Percentiles rank a stretch among this genome's conserved stretches.
Conservation (phyloP, 2,888 invertebrate species). For the Timandra comae region DNA sequence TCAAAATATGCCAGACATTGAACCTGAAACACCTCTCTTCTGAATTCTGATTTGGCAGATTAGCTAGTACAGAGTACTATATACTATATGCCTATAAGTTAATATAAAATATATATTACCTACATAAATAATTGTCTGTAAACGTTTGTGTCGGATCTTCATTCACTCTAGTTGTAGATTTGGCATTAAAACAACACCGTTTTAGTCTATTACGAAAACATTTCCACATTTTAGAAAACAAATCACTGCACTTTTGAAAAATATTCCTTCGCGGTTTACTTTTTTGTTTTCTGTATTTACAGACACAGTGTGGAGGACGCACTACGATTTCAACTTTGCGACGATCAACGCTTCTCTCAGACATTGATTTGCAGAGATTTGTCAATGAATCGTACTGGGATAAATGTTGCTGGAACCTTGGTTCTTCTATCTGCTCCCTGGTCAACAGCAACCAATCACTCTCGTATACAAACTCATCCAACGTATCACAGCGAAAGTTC, state of each 20-base stretch:
- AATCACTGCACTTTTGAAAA: slow-evolving; percentile 27
- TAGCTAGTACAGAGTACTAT: no score
- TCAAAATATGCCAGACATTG: no score
- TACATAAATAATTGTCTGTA: slow-evolving; percentile 49
- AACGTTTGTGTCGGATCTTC: slow-evolving; percentile 30
- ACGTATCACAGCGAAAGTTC: slow-evolving; percentile 51
- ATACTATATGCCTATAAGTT: no score
- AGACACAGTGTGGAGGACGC: slow-evolving; percentile 54
- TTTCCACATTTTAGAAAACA: slow-evolving; percentile 24
- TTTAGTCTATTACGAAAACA: slow-evolving; percentile 32
- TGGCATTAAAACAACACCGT: slow-evolving; percentile 23
- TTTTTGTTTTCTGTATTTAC: slow-evolving; percentile 32
- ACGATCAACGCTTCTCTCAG: slow-evolving; percentile 31
- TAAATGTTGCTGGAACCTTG: slow-evolving; percentile 50
- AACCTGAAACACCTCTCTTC: no score
- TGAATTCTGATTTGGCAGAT: no score
- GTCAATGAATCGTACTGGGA: slow-evolving; percentile 41
- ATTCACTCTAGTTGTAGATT: slow-evolving; percentile 13
- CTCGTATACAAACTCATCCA: slow-evolving; percentile 51
- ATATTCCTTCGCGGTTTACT: slow-evolving; percentile 23
- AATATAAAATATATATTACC: slow-evolving; percentile 54
- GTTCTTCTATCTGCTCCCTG: slow-evolving; percentile 45
- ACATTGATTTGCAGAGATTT: slow-evolving; percentile 41
- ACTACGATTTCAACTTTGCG: slow-evolving; percentile 38
- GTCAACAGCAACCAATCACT: slow-evolving; percentile 63